A percentile compares a stretch with the other conserved stretches of the same genome.
phyloP scores from a whole-genome alignment of 2,888 invertebrate genomes.

The Scaptomyza caliginosa region DNA sequence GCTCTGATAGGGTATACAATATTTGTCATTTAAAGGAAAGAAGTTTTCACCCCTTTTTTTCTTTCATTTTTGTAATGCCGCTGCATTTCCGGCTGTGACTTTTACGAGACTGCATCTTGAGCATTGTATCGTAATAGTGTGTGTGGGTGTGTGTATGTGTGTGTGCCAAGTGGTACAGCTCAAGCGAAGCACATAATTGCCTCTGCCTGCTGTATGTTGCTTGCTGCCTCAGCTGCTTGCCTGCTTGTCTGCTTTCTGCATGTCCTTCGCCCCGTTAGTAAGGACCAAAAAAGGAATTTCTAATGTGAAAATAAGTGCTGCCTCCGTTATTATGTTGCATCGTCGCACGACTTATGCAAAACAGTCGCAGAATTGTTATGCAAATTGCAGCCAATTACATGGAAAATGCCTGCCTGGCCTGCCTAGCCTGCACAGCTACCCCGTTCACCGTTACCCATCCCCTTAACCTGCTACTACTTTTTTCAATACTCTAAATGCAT shows the following conservation, averaged over 20 bases:
- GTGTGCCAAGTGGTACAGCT: constrained; percentile 57
- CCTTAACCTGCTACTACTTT: background rate
- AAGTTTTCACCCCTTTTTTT: background rate
- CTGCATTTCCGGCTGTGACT: constrained; percentile 77
- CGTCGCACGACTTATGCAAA: constrained; percentile 77
- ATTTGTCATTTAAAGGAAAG: background rate
- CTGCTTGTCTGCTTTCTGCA: constrained; percentile 36
- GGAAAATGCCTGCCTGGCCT: constrained; percentile 65
- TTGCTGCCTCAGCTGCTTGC: constrained; percentile 48
- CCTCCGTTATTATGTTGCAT: constrained; percentile 74
- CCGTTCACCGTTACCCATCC: background rate
- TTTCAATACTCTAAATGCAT: background rate
- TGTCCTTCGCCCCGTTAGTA: constrained; percentile 36
- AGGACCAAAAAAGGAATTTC: constrained; percentile 73
- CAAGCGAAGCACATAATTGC: constrained; percentile 81
- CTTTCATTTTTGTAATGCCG: constrained; percentile 17
- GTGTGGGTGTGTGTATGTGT: constrained; percentile 8
- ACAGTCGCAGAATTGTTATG: constrained; percentile 77
- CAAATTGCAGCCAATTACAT: constrained; percentile 81
- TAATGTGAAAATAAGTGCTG: constrained; percentile 77
- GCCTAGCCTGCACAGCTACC: constrained; percentile 40
- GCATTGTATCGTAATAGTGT: constrained; percentile 9
- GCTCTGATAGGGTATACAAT: background rate
- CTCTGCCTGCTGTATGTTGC: constrained; percentile 51
- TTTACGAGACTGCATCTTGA: constrained; percentile 67